Base-by-base conservation (phyloP, 2,113 vertebrate species). In the Chaetops frenatus region DNA sequence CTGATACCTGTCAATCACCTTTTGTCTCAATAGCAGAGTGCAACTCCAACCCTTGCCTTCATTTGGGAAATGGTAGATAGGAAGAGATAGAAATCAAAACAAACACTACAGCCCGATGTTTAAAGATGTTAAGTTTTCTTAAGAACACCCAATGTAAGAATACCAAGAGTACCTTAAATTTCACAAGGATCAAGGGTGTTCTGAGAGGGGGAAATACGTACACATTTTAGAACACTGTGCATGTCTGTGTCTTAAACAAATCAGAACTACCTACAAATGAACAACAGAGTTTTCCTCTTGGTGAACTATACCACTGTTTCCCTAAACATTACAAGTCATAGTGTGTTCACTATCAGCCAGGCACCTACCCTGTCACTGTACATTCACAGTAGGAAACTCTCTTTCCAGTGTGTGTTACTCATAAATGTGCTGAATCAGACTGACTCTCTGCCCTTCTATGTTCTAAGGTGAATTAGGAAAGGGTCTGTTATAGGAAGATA, bases 401-500 rank as follows among this genome's bases (percentile, higher is more conserved):
- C 83, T 92, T 88, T 94, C 92, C 94, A 92, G 92, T 90, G 94
- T 1, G 9, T 15, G 12, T 94, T 88, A 90, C 86, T 88, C 72
- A 90, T 86, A 84, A 88, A 90, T 57, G 80, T 89, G 80, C 47
- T 89, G 66, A 70, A 58, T 81, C 74, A 48, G n/a, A 93, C 51
- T 65, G 57, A 81, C 47, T 67, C 66, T 86, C 77, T 58, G 90
- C 33, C 57, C 65, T 54, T 85, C 95, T 85, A 1, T 42, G 19
- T 42, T 90, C 81, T 94, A 98, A 8, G 98, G 98, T 69, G 98
- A 98, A 92, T 98, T 98, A 90, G 98, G 98, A 96, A 98, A 98
- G 76, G 98, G 98, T 96, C 98, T 98, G 95, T 98, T 98, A 97
- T 98, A 98, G 50, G 98, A 98, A 31, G 98, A 97, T 72, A 98